Conservation (phyloP, 2,113 vertebrate species). For the Clarias magur region DNA sequence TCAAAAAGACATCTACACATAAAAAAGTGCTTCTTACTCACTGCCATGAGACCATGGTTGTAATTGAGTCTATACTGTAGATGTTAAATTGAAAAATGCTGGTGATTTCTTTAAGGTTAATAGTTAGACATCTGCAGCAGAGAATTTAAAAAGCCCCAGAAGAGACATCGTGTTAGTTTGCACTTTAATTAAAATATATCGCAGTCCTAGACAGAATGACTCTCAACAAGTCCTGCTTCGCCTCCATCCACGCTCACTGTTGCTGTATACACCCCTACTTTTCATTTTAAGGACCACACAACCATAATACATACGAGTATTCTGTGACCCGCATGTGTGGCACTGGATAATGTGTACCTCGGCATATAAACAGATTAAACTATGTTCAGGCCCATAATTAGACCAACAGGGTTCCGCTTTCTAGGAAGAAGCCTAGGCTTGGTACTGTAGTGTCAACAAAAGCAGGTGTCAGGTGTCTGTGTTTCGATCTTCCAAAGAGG, state of each 20-base stretch:
- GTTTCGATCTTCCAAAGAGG: neutral
- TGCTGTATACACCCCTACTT: neutral
- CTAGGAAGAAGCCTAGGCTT: conserved; percentile 16
- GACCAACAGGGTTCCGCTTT: conserved; percentile 33
- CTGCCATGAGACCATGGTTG: neutral
- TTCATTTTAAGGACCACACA: neutral
- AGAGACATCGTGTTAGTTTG: neutral
- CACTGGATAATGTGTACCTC: neutral
- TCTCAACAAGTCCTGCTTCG: neutral
- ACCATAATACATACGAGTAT: neutral
- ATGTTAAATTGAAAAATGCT: neutral
- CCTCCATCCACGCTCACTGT: neutral
- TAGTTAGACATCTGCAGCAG: neutral
- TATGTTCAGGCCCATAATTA: neutral
- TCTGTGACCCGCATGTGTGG: neutral
- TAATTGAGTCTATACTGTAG: neutral
- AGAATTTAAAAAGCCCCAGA: conserved; percentile 4
- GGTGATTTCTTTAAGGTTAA: neutral
- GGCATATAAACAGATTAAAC: neutral
- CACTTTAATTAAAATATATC: neutral
- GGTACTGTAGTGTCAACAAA: conserved; percentile 11
- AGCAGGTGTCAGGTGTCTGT: conserved; percentile 38
- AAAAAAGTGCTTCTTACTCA: neutral
- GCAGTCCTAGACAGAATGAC: neutral
- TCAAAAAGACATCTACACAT: neutral